These are phyloP conservation scores for Sitophilus oryzae DNA, from an alignment of 1,140 invertebrate species.

Conservation along the genomic window DNA sequence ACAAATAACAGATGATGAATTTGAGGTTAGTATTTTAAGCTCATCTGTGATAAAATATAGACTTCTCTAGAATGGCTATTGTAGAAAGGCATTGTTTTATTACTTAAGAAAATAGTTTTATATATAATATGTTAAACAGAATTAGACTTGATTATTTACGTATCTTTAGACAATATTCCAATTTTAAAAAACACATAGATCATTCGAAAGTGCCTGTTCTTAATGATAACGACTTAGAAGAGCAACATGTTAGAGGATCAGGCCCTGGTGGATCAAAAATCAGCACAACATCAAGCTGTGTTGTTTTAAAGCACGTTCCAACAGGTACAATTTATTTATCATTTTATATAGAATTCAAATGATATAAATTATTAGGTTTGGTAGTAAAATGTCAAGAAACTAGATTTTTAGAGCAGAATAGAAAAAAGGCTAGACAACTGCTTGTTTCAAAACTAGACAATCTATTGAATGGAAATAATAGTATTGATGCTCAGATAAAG, in stretches of 20 bases:
- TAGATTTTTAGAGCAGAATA: slow-evolving; percentile 66
- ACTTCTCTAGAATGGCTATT: slow-evolving; percentile 4
- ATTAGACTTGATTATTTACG: neutral
- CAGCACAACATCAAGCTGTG: slow-evolving; percentile 81
- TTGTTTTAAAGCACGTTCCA: slow-evolving; percentile 74
- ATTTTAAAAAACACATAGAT: slow-evolving; percentile 55
- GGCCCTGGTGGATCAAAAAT: slow-evolving; percentile 85
- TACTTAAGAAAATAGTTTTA: neutral
- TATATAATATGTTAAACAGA: neutral
- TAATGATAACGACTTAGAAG: slow-evolving; percentile 69
- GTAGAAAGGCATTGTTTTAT: slow-evolving; percentile 22
- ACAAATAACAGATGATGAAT: slow-evolving; percentile 44
- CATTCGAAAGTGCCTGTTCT: slow-evolving; percentile 66
- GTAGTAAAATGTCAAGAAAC: slow-evolving; percentile 77
- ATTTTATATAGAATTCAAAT: neutral
- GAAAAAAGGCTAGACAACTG: slow-evolving; percentile 62
- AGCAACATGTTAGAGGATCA: slow-evolving; percentile 72
- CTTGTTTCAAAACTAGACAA: slow-evolving; percentile 70
- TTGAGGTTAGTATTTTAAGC: slow-evolving; percentile 45
- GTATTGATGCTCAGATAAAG: slow-evolving; percentile 62
- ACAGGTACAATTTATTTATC: slow-evolving; percentile 49
- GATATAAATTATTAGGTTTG: slow-evolving; percentile 49
- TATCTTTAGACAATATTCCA: slow-evolving; percentile 6
- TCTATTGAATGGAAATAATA: slow-evolving; percentile 64
- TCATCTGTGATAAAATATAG: neutral